phyloP scores from a whole-genome alignment of 2,113 vertebrate species.

The Sinocyclocheilus anshuiensis region DNA sequence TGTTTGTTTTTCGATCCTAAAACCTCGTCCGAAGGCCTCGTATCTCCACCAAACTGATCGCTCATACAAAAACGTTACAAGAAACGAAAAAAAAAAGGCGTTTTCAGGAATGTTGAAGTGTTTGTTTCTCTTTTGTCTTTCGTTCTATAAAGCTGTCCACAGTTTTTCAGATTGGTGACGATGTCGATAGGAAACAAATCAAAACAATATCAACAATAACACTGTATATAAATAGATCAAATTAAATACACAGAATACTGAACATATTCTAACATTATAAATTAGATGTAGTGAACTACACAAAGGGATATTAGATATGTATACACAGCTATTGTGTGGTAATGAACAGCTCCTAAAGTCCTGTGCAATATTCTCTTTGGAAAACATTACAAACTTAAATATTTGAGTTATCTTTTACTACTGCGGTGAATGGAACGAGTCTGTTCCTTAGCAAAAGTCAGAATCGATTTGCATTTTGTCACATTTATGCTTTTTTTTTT shows the following conservation, averaged over 20 bases:
- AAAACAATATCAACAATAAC: conserved; percentile 63
- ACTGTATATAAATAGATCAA: conserved; percentile 76
- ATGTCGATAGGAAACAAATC: conserved; percentile 52
- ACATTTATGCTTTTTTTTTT: background rate
- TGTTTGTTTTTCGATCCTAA: conserved; percentile 48
- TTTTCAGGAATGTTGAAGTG: conserved; percentile 71
- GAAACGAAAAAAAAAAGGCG: conserved; percentile 4
- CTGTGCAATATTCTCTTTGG: conserved; percentile 68
- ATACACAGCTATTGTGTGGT: conserved; percentile 54
- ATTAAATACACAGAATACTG: conserved; percentile 72
- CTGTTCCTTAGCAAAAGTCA: conserved; percentile 30
- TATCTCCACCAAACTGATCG: background rate
- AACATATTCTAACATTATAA: conserved; percentile 70
- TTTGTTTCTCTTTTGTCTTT: conserved; percentile 47
- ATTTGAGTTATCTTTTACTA: conserved; percentile 42
- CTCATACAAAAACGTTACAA: background rate
- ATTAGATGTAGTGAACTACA: conserved; percentile 68
- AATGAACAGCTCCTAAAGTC: conserved; percentile 55
- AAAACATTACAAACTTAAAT: conserved; percentile 60
- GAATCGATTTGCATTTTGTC: conserved; percentile 48
- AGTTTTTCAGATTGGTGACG: conserved; percentile 57
- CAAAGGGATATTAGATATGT: conserved; percentile 66
- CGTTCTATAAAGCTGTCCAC: conserved; percentile 51
- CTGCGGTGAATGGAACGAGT: conserved; percentile 29
- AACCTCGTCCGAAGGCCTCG: background rate